Conservation (phyloP, 2,113 vertebrate species). For the Willisornis vidua region DNA sequence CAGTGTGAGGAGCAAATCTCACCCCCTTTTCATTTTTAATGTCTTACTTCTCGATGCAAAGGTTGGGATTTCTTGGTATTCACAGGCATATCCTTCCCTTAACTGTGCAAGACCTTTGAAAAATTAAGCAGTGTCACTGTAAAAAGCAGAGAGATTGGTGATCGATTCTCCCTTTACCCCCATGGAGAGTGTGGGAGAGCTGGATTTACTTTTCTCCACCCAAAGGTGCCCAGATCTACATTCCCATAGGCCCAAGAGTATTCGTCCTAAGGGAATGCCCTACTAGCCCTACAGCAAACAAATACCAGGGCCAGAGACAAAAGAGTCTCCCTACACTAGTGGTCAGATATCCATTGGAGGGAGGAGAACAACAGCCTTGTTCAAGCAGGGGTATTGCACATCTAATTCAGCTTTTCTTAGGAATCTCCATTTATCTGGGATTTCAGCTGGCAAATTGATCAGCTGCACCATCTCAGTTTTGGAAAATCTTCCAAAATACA, state of each 20-base stretch:
- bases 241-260: neutral
- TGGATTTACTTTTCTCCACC: neutral
- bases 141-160: neutral
- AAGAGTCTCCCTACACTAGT: neutral
- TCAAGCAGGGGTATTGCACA: neutral
- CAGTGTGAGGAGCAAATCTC: neutral
- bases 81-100: neutral
- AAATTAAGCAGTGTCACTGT: neutral
- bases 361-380: neutral
- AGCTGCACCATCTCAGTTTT: neutral
- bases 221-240: neutral
- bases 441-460: neutral
- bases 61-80: neutral
- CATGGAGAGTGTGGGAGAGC: neutral
- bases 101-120: neutral
- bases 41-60: neutral
- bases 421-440: neutral
- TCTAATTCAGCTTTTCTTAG: neutral
- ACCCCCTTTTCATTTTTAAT: neutral
- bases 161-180: neutral
- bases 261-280: neutral
- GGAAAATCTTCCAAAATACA: neutral
- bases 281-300: neutral
- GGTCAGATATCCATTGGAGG: neutral
- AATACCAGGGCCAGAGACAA: neutral